Evolutionary conservation across 2,113 vertebrate genomes (phyloP).

Genomic region (Datnioides undecimradiatus): DNA sequence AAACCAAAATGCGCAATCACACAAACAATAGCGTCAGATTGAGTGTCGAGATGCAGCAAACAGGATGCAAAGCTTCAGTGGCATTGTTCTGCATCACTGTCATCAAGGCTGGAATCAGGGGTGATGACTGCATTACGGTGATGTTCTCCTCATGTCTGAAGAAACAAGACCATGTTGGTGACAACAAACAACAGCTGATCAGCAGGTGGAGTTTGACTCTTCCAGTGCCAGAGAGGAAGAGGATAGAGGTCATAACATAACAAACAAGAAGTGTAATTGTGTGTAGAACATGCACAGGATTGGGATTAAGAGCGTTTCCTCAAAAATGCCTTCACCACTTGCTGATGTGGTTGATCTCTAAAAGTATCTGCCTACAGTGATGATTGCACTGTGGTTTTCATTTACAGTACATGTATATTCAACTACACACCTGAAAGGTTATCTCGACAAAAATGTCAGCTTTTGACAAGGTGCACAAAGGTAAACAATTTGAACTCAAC

Average conservation of each 20-base stretch:
- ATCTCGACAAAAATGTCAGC: background rate
- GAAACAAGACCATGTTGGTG: background rate
- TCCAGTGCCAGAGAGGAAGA: background rate
- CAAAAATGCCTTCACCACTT: background rate
- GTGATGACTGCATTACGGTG: background rate
- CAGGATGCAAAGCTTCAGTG: constrained; percentile 10
- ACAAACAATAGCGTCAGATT: background rate
- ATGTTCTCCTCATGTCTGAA: constrained; percentile 12
- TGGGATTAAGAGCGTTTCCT: background rate
- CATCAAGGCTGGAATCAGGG: constrained; percentile 7
- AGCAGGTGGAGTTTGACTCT: background rate
- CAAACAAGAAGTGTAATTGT: background rate
- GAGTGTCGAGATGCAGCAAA: constrained; percentile 1
- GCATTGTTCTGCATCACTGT: constrained; percentile 36
- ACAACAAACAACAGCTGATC: background rate
- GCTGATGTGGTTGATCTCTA: background rate
- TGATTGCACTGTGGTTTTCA: background rate
- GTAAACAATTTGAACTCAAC: background rate
- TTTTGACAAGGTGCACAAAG: background rate
- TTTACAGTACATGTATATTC: background rate
- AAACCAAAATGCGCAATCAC: background rate
- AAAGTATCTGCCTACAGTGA: background rate
- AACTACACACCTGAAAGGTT: background rate
- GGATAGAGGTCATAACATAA: background rate
- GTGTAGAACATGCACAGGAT: background rate